phyloP scores from a whole-genome alignment of 2,888 invertebrate species.

The Achlya flavicornis region DNA sequence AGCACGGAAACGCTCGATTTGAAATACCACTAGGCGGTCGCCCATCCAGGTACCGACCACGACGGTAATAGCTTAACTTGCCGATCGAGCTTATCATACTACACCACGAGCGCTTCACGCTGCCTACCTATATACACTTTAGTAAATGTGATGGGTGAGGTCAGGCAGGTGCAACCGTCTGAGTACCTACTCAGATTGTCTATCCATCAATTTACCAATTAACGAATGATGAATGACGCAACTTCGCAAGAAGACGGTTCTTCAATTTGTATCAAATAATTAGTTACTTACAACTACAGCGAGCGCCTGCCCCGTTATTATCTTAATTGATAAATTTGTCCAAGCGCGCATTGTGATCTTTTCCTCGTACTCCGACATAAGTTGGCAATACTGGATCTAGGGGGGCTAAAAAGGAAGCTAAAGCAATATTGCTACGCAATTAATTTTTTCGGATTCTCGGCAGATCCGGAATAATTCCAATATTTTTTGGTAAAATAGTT shows the following conservation, averaged over 20 bases:
- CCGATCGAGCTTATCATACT: too few species aligned
- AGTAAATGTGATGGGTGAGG: not conserved
- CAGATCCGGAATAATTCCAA: too few species aligned
- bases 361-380: not conserved
- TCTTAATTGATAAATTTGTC: not conserved
- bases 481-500: too few species aligned
- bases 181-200: slow-evolving; percentile 1
- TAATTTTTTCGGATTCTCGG: too few species aligned
- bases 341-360: not conserved
- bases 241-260: not conserved
- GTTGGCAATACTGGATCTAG: not conserved
- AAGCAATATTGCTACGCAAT: too few species aligned
- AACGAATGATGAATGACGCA: not conserved
- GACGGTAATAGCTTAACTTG: too few species aligned
- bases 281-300: not conserved
- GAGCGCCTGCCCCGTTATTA: not conserved
- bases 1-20: too few species aligned
- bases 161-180: not conserved
- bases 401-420: too few species aligned
- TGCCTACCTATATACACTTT: too few species aligned
- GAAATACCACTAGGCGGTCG: too few species aligned
- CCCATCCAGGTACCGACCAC: too few species aligned
- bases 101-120: too few species aligned
- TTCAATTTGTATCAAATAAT: not conserved
- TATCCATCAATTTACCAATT: slow-evolving; percentile 3